Conservation (phyloP, 2,113 vertebrate species). For the Amia ocellicauda region DNA sequence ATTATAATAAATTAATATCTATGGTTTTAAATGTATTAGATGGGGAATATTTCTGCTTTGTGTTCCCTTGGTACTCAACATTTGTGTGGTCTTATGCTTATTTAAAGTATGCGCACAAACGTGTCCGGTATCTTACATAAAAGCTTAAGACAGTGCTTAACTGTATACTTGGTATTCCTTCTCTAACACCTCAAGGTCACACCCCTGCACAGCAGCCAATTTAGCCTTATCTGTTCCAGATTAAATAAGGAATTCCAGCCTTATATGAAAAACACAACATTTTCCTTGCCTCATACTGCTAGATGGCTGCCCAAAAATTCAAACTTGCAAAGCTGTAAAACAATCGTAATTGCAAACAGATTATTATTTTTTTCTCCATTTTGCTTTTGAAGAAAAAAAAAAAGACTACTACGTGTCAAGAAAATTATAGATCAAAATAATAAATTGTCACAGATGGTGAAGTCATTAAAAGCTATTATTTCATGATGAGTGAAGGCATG, state of each 20-base stretch:
- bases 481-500: constrained; percentile 4
- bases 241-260: constrained; percentile 37
- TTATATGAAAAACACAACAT: constrained; percentile 40
- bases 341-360: constrained; percentile 43
- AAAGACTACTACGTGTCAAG: constrained; percentile 36
- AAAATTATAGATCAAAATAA: constrained; percentile 31
- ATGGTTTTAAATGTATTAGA: no score
- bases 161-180: neutral
- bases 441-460: constrained; percentile 38
- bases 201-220: constrained; percentile 20
- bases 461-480: constrained; percentile 44
- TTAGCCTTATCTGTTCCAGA: constrained; percentile 39
- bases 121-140: no score
- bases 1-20: no score
- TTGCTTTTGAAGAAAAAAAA: constrained; percentile 35
- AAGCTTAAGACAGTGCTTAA: no score
- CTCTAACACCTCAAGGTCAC: constrained; percentile 14
- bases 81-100: no score
- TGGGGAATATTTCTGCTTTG: no score
- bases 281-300: constrained; percentile 36
- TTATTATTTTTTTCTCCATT: constrained; percentile 29
- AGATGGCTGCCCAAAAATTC: constrained; percentile 20
- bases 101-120: no score
- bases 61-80: no score
- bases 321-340: constrained; percentile 47